A percentile compares a stretch with the other conserved stretches of the same genome.
Conservation (phyloP, 2,113 vertebrate genomes). For the Chionodraco myersi region DNA sequence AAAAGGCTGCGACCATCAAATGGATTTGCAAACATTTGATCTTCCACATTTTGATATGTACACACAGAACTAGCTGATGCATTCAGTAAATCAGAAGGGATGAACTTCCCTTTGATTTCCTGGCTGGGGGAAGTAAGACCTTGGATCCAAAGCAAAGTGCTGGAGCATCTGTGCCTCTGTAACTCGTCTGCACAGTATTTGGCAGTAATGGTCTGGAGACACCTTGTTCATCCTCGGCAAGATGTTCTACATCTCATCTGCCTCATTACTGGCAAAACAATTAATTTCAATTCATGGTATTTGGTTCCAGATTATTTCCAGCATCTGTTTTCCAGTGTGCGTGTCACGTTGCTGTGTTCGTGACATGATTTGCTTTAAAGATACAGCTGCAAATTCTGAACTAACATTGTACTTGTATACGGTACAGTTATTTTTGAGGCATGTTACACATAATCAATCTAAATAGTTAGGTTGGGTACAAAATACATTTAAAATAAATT, state of each 20-base stretch:
- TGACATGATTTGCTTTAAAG: neutral
- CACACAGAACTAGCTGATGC: conserved; percentile 24
- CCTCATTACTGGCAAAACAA: conserved; percentile 58
- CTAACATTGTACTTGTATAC: neutral
- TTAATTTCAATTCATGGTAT: conserved; percentile 37
- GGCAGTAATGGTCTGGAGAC: conserved; percentile 44
- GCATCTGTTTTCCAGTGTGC: conserved; percentile 33
- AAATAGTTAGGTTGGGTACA: neutral
- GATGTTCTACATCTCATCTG: conserved; percentile 62
- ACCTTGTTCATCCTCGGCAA: conserved; percentile 57
- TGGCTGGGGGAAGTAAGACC: conserved; percentile 44
- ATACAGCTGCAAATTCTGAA: neutral
- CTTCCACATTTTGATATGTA: conserved; percentile 23
- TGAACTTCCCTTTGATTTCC: conserved; percentile 61
- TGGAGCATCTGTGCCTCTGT: conserved; percentile 54
- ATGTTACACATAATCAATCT: neutral
- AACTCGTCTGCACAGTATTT: conserved; percentile 56
- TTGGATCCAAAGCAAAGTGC: conserved; percentile 48
- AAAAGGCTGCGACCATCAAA: conserved; percentile 6
- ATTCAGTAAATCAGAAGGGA: conserved; percentile 42
- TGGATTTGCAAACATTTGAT: conserved; percentile 52
- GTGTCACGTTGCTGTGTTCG: conserved; percentile 11
- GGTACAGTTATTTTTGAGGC: neutral
- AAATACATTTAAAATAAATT: neutral
- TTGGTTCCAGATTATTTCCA: conserved; percentile 44